Base-by-base conservation (phyloP, 1,140 invertebrate genomes). In the Lordiphosa stackelbergi region DNA sequence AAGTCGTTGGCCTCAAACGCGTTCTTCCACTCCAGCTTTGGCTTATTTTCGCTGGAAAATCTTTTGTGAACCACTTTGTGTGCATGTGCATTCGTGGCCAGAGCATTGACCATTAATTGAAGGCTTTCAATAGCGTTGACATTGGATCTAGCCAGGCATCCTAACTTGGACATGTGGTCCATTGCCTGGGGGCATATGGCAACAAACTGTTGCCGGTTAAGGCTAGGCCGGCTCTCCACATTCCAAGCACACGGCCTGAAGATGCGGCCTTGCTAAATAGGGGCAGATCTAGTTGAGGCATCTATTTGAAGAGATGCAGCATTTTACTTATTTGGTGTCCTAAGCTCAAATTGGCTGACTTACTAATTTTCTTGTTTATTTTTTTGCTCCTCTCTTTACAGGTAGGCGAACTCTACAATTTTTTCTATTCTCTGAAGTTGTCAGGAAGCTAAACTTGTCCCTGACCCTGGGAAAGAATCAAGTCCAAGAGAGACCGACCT, bases 91-190 rank as follows among this genome's bases (percentile, higher is more conserved):
- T 12, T 31, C 49, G 16, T 19, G 16, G 35, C 13, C 43, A 43
- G 75, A 55, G 71, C 74, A 81, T 79, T 81, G 71, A 81, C 75
- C 75, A 63, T 53, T 78, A 81, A 81, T 74, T 58, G 73, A 60
- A 65, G 65, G 53, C 73, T 63, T 57, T 77, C 55, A 77, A 69
- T 63, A 68, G 58, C 73, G 62, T 69, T 77, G 73, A 78, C 73
- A 77, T 78, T 78, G 69, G 64, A 69, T 69, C 62, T 66, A 57
- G 64, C 65, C 9, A 38, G 53, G 63, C n/a, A 12, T 19, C 24
- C 28, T 1, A 31, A 31, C 28, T 31, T 31, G 28, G 61, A 49
- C 60, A 64, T 64, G 60, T 64, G 60, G 63, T 68, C 64, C 54
- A 68, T 37, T 68, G 64, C 54, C 64, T 68, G 68, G 54, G 61